Base-by-base conservation (phyloP, 2,888 invertebrate genomes). In the Strigamia maritima region DNA sequence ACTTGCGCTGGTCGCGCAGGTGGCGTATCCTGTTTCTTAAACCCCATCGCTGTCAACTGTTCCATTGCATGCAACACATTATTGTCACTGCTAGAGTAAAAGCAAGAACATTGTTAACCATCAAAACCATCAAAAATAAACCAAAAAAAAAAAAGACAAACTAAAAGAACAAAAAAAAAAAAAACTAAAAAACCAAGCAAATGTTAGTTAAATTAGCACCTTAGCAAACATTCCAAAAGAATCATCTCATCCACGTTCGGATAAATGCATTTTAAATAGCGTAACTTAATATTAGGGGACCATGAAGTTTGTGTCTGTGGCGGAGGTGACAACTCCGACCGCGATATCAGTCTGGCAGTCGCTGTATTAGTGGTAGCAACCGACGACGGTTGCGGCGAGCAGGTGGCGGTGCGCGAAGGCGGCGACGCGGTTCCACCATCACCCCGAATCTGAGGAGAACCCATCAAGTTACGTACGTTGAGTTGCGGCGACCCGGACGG, bases 1-100 rank as follows among this genome's bases (percentile, higher is more conserved):
- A 19, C 54, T 16, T 44, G 44, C 19, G 8, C 19, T 3, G 82
- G 81, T 75, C 82, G 80, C 60, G 81, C 80, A 14, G 82, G 82
- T 70, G 82, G 83, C 26, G 90, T 90, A 82, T 93, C 94, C 81
- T 91, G 91, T 84, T 93, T 93, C n/a, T 88, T 89, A 85, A 93
- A 95, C 0, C 96, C 96, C 90, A 94, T 90, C 10, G 90, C 89
- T 49, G 92, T 88, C 14, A 96, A 88, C 82, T 91, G 91, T 83
- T 95, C 94, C 12, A 94, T 93, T 0, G 95, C 93, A 83, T 91
- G 93, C 85, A 94, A 94, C 8, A 96, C 95, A 86, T 95, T 95
- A 85, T 95, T 95, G 83, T 96, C 95, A 83, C 93, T 92, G 85
- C 92, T 93, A 76, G 7, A 31, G 16, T 26, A 22, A 22, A 31